phyloP scores from a whole-genome alignment of 1,140 invertebrate species.

The Magallana angulata region DNA sequence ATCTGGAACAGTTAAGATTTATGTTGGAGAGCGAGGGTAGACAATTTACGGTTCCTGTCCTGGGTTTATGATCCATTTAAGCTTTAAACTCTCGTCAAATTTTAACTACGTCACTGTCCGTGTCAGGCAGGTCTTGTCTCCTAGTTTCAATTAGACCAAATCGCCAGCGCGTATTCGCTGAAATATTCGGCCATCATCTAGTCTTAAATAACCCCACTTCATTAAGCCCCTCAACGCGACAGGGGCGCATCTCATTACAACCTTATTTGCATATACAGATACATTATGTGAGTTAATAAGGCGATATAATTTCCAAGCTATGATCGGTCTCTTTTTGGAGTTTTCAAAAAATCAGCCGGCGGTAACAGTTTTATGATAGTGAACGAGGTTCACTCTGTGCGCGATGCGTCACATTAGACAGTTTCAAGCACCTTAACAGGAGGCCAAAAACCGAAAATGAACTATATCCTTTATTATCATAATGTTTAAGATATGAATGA shows the following conservation, averaged over 20 bases:
- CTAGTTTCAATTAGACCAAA: background rate
- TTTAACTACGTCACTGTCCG: constrained; percentile 1
- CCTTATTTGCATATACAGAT: constrained; percentile 18
- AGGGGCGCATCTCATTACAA: constrained; percentile 11
- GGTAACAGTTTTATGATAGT: background rate
- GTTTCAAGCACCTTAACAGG: too few relatives aligned
- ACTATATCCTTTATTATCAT: too few relatives aligned
- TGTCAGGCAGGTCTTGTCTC: background rate
- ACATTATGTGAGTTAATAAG: constrained; percentile 28
- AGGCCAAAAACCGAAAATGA: too few relatives aligned
- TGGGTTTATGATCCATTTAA: background rate
- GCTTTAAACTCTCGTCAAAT: background rate
- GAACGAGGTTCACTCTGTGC: constrained; percentile 19
- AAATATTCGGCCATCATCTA: background rate
- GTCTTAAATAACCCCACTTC: constrained; percentile 32
- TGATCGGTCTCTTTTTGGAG: background rate
- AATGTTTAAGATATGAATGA: too few relatives aligned
- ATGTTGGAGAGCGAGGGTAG: background rate
- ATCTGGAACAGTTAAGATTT: constrained; percentile 17
- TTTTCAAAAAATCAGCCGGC: background rate
- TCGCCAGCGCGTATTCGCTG: constrained; percentile 3
- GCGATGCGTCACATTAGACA: too few relatives aligned
- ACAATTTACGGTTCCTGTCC: constrained; percentile 22
- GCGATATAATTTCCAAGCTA: constrained; percentile 10
- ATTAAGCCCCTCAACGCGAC: background rate